Percentiles rank a stretch among this genome's conserved stretches.
These are phyloP conservation scores for Dicerorhinus sumatrensis DNA, from an alignment of 2,113 vertebrate genomes.

Conservation along the genomic window DNA sequence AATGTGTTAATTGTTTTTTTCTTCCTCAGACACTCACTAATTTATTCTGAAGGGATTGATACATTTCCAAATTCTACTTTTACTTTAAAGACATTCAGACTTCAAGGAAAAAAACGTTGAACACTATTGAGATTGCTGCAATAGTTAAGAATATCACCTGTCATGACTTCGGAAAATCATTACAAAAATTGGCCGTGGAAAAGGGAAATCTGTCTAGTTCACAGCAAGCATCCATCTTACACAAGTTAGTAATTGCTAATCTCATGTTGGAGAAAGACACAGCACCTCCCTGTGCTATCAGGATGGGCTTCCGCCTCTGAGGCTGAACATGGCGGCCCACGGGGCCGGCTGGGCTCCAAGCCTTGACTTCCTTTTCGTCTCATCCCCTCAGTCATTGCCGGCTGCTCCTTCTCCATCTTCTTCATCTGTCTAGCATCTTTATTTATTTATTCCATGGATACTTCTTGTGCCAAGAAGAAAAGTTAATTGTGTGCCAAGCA, in stretches of 20 bases:
- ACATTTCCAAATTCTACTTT: slow-evolving; percentile 60
- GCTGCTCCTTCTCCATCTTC: not conserved
- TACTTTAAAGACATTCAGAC: slow-evolving; percentile 53
- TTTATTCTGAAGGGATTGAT: slow-evolving; percentile 63
- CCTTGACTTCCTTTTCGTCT: not conserved
- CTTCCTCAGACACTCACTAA: slow-evolving; percentile 45
- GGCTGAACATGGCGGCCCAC: rapidly evolving
- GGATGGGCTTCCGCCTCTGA: not conserved
- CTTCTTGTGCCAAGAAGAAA: slow-evolving; percentile 7
- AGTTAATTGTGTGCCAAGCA: not conserved
- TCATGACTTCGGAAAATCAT: slow-evolving; percentile 41
- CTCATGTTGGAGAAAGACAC: not conserved
- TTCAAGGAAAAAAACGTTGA: not conserved
- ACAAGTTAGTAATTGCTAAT: not conserved
- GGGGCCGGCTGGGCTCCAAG: not conserved
- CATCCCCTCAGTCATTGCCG: not conserved
- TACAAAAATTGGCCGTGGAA: slow-evolving; percentile 19
- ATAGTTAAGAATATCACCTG: slow-evolving; percentile 47
- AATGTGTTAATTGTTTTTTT: slow-evolving; percentile 47
- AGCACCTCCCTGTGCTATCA: not conserved
- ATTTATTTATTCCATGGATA: not conserved
- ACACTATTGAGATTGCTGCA: not conserved
- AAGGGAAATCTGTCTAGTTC: not conserved
- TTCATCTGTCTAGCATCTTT: not conserved
- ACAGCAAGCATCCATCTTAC: not conserved